phyloP scores from a whole-genome alignment of 37 sponge, comb jelly and placozoan genomes.

The Ephydatia muelleri region DNA sequence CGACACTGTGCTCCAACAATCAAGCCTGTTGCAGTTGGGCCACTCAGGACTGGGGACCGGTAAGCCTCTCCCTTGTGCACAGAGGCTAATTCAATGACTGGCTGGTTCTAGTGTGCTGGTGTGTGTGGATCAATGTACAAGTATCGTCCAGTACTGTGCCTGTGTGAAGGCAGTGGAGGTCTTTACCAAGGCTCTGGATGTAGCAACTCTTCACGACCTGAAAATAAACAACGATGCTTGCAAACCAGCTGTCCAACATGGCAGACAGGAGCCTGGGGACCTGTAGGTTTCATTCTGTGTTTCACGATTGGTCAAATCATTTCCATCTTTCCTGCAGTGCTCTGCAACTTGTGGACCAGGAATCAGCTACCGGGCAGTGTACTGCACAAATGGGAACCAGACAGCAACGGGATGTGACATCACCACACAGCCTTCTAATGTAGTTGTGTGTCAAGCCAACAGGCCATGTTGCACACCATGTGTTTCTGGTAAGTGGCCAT shows the following conservation, averaged over 20 bases:
- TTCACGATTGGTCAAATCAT: not conserved
- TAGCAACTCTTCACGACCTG: not conserved
- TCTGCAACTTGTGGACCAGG: conserved; percentile 29
- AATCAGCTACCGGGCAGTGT: not conserved
- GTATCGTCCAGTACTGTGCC: not conserved
- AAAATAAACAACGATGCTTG: not conserved
- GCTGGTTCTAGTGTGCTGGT: conserved; percentile 32
- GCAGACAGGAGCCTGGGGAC: conserved; percentile 14
- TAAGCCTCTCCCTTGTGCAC: not conserved
- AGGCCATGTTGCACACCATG: not conserved
- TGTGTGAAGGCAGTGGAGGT: not conserved
- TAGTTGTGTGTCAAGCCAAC: not conserved
- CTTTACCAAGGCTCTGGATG: not conserved
- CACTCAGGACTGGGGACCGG: conserved; percentile 6
- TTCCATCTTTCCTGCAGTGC: conserved; percentile 2
- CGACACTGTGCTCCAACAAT: not conserved
- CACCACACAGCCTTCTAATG: not conserved
- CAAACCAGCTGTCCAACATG: not conserved
- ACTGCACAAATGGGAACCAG: conserved; percentile 6
- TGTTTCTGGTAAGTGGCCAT: not conserved
- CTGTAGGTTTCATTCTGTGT: not conserved
- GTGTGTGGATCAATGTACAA: conserved; percentile 12
- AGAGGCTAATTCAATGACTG: not conserved
- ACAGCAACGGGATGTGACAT: not conserved
- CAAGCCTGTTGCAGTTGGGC: conserved; percentile 13